Percentiles rank a stretch among this genome's conserved stretches.
Conservation (phyloP, 2,888 invertebrate genomes). For the Nycteola revayana region DNA sequence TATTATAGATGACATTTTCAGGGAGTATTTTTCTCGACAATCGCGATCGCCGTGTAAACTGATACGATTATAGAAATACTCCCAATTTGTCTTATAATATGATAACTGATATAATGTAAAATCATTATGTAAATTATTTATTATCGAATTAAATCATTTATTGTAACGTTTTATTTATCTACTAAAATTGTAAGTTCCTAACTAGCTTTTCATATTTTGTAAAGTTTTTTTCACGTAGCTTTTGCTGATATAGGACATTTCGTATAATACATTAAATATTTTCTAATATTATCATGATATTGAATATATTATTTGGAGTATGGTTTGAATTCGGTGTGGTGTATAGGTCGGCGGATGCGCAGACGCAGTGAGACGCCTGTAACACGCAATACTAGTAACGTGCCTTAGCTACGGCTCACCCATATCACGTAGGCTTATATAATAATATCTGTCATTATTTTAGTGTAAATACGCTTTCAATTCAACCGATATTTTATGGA, state of each 20-base stretch:
- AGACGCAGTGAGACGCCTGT: no score
- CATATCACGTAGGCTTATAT: conserved; percentile 76
- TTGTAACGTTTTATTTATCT: conserved; percentile 70
- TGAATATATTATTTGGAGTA: conserved; percentile 53
- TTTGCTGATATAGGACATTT: conserved; percentile 52
- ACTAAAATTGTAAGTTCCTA: conserved; percentile 79
- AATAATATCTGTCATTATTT: conserved; percentile 73
- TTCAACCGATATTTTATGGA: conserved; percentile 81
- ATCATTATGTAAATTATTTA: conserved; percentile 76
- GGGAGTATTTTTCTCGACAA: conserved; percentile 66
- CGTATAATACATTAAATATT: conserved; percentile 52
- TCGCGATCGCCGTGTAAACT: conserved; percentile 25
- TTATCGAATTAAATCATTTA: conserved; percentile 63
- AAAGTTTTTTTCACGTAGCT: conserved; percentile 55
- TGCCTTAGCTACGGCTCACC: conserved; percentile 78
- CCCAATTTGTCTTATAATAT: conserved; percentile 57
- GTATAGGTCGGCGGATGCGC: conserved; percentile 18
- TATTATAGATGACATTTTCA: conserved; percentile 50
- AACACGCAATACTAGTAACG: conserved; percentile 61
- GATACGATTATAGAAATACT: conserved; percentile 62
- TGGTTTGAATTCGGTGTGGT: conserved; percentile 41
- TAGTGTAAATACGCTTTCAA: conserved; percentile 80
- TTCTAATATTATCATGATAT: conserved; percentile 51
- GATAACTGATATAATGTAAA: conserved; percentile 61
- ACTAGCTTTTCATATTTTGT: conserved; percentile 74